Base-by-base conservation (phyloP, 2,113 vertebrate genomes). In the Collichthys lucidus region DNA sequence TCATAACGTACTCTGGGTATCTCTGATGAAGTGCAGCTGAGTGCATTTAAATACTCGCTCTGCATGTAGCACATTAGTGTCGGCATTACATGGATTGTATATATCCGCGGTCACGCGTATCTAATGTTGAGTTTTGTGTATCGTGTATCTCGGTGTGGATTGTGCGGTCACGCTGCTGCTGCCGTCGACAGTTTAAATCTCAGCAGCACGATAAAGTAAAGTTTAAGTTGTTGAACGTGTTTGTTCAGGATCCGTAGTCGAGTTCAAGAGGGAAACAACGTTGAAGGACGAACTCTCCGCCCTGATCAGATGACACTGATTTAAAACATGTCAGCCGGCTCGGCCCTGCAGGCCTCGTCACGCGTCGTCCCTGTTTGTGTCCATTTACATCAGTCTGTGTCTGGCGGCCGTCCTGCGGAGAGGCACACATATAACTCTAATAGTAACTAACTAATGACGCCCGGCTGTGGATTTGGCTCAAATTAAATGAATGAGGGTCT, bases 251-350 rank as follows among this genome's bases (percentile, higher is more conserved):
- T 69, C 53, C 17, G 26, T 62, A 40, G 31, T 8, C 35, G 55
- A 74, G 81, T 88, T 70, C 49, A 8, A 64, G 19, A 57, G 69
- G 26, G 35, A 59, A 60, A 74, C 59, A 10, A 0, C 16, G 61
- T 59, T 84, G 88, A 90, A 92, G 85, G 91, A 90, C 88, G 35
- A 80, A 78, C 19, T 75, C 77, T 73, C 26, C 16, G 29, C 31
- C 52, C 86, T 6, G 86, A 88, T 91, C 78, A 22, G 69, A 89
- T 74, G 82, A 84, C 82, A 62, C 63, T 76, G 70, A 72, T 89
- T 83, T 83, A 81, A 86, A 82, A 70, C 74, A 67, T 79, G 79
- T 82, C 82, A 66, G 70, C 42, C 59, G 22, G 68, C 69, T 77
- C 61, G 42, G 84, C 49, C 68, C 81, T 11, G n/a, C 11, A 0